A percentile compares a stretch with the other conserved stretches of the same genome.
Conservation (phyloP, 2,113 vertebrate species). For the Progne subis region DNA sequence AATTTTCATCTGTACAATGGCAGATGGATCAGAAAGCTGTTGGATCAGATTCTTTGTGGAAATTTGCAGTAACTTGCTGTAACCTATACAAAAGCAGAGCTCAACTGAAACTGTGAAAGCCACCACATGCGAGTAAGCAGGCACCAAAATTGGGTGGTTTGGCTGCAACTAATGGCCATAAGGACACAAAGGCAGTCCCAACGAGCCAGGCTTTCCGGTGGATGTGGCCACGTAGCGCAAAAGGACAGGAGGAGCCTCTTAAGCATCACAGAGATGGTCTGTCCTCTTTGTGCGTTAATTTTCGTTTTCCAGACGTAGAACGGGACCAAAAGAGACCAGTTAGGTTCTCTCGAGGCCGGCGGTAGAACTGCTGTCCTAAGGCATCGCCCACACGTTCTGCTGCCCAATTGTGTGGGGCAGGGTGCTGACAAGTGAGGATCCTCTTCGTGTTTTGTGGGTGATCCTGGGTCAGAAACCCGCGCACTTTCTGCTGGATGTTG, state of each 20-base stretch:
- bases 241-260: background rate
- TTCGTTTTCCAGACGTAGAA: background rate
- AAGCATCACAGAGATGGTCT: background rate
- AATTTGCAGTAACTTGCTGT: background rate
- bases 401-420: accelerated
- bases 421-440: background rate
- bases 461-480: background rate
- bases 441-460: background rate
- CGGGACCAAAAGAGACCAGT: background rate
- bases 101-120: background rate
- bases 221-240: accelerated
- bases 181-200: background rate
- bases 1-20: background rate
- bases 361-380: background rate
- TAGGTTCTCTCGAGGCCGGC: background rate
- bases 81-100: background rate
- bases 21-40: background rate
- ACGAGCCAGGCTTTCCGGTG: background rate
- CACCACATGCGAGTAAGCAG: background rate
- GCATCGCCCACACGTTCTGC: accelerated
- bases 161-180: background rate
- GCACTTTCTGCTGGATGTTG: background rate
- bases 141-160: background rate
- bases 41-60: background rate
- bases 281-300: background rate